Evolutionary conservation across 2,888 invertebrate species (phyloP), one percentile per base, ranked within the genome.

Genomic region (Desoria tigrina): DNA sequence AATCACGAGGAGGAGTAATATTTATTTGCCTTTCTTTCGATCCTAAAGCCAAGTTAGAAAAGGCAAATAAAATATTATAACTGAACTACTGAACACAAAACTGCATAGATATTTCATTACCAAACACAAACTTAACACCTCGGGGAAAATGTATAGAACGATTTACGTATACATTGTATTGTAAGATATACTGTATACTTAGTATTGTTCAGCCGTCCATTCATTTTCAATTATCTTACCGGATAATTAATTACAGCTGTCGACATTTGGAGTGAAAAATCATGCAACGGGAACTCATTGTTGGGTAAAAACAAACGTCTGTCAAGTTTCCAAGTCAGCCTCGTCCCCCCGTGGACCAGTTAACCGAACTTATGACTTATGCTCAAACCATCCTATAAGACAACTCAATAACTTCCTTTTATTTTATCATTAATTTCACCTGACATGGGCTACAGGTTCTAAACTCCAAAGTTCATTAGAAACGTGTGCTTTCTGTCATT

Each of bases 231-330:
- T 39, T 21, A 28, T 57, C n/a, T 49, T 16, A n/a, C 14, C n/a
- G n/a, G 49, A 66, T 68, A 68, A 71, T 71, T 71, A 71, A 71
- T 71, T 71, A 62, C 66, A 66, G 63, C 71, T 68, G 68, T 71
- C 68, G 53, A 63, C 32, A 54, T 65, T 50, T 57, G 26, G 51
- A 59, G 42, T 54, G 66, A 58, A 66, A 64, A 63, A 49, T 66
- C 59, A 69, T 66, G 63, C 61, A 69, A 56, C 26, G 59, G 60
- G 55, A 55, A 63, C 37, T 37, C 28, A 45, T 51, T 64, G 63
- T 69, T 59, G 63, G 65, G 51, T 61, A 49, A 62, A 62, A 67
- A 67, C 66, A 66, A 66, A 66, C 65, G 58, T 58, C 62, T 59
- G 66, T 66, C 69, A 63, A 58, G 54, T 66, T 53, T 32, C 32